Evolutionary conservation across 2,797 vertebrate genomes (phyloP), one percentile per base, ranked within the genome.

Genomic region (Intellagama lesueurii): DNA sequence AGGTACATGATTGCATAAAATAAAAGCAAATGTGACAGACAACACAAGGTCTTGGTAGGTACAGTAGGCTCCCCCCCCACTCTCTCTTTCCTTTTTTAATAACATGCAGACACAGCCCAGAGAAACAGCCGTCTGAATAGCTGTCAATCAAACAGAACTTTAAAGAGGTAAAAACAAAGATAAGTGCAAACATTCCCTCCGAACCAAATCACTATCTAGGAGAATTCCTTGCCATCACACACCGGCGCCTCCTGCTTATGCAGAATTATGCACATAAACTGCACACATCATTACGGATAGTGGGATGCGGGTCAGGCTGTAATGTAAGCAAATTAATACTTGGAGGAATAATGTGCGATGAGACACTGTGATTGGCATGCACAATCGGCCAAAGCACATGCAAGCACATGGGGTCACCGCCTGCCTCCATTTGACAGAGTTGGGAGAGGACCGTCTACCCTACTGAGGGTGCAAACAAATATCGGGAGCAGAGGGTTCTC

Each of bases 1-100:
- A 94, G 91, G 92, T 88, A 91, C 88, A 60, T 91, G 93, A 95
- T 91, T 88, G 92, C 93, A 92, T 92, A 88, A 94, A 94, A 94
- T 92, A 69, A 68, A 95, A 94, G 73, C 19, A 86, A 85, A 88
- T 72, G 87, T 92, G 93, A 91, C 95, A 94, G 92, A 86, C 79
- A 88, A 92, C 91, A 90, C 66, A 87, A 90, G 90, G 89, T 91
- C 90, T 94, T 91, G 86, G 90, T 84, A 93, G 92, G 92, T 88
- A 72, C 70, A 77, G 56, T 35, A 17, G 56, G 30, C 90, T 87
- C 19, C 49, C 16, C 85, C 84, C 4, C 22, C 7, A 6, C 1
- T 26, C 12, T 35, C 40, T 32, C 5, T 2, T 12, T 78, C n/a
- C 30, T 24, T 68, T 16, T 60, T 70, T 49, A 85, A 89, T 87